Evolutionary conservation across 2,888 invertebrate genomes (phyloP), one percentile per base, ranked within the genome.

Genomic region (Ophion ventricosus): DNA sequence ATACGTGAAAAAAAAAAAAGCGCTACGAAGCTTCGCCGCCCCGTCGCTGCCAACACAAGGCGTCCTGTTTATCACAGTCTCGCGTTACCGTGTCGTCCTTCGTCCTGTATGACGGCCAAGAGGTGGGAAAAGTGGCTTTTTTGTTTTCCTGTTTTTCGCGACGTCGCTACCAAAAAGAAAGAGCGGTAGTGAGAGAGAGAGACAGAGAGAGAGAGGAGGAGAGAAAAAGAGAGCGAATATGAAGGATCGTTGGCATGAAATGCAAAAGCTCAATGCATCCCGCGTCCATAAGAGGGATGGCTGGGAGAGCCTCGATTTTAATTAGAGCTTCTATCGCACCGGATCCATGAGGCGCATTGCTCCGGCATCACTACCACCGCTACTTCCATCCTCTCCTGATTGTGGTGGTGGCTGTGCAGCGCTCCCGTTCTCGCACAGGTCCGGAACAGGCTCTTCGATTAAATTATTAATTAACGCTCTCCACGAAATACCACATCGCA

Each of bases 401-500:
- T 66, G 80, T 66, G 69, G 78, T 54, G 73, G 80, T 67, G 66
- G 66, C 23, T 20, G 43, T 35, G 56, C 54, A n/a, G 43, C 64
- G 3, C 2, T 49, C 17, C 17, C 49, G 49, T 70, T 54, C 59
- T 75, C 78, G 80, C 78, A 83, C 75, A 78, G 81, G 80, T 81
- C 89, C 89, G 88, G 90, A 91, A 89, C 91, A 90, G 91, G 90
- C 90, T 90, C 91, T 92, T 92, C 92, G 91, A 91, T 91, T 92
- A 92, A 93, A 93, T 93, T 93, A 93, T 93, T 93, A 93, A 93
- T 93, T 93, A 93, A 93, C 91, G 92, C 90, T 91, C 90, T 91
- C 90, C 88, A 90, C 89, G 90, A 92, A 92, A 92, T 91, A 92
- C 87, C 90, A 88, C 90, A 91, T 89, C 90, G 89, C 89, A 90